phyloP scores from a whole-genome alignment of 2,797 vertebrate genomes.

The Helarctos malayanus region DNA sequence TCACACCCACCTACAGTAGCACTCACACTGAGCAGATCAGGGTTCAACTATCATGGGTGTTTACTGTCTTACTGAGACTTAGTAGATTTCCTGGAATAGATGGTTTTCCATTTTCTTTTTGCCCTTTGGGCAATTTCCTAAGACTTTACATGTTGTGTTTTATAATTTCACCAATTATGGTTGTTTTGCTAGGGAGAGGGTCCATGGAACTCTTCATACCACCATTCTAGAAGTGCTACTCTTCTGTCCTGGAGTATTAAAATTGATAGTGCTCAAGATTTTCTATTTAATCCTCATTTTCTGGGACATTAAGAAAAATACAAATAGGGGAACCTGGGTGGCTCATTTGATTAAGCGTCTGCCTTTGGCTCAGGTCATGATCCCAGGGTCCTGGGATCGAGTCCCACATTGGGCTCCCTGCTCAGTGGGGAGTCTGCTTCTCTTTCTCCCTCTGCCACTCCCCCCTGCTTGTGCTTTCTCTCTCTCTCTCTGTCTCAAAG shows the following conservation, averaged over 20 bases:
- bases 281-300: conserved; percentile 52
- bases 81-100: conserved; percentile 36
- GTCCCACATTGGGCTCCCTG: not conserved
- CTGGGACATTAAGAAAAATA: conserved; percentile 41
- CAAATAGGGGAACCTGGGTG: not conserved
- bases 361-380: not conserved
- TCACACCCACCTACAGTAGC: not conserved
- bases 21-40: not conserved
- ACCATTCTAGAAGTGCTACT: conserved; percentile 38
- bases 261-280: conserved; percentile 48
- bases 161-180: conserved; percentile 48
- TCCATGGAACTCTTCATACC: not conserved
- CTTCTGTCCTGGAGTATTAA: conserved; percentile 48
- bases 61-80: conserved; percentile 44
- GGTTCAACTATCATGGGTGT: not conserved
- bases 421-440: not conserved
- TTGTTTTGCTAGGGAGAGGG: conserved; percentile 32
- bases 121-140: not conserved
- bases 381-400: not conserved
- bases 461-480: not conserved
- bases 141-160: conserved; percentile 29
- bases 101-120: not conserved
- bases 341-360: not conserved
- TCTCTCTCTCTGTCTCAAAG: no score
- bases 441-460: not conserved